phyloP scores from a whole-genome alignment of 1,140 invertebrate genomes.

The Formica selysi region DNA sequence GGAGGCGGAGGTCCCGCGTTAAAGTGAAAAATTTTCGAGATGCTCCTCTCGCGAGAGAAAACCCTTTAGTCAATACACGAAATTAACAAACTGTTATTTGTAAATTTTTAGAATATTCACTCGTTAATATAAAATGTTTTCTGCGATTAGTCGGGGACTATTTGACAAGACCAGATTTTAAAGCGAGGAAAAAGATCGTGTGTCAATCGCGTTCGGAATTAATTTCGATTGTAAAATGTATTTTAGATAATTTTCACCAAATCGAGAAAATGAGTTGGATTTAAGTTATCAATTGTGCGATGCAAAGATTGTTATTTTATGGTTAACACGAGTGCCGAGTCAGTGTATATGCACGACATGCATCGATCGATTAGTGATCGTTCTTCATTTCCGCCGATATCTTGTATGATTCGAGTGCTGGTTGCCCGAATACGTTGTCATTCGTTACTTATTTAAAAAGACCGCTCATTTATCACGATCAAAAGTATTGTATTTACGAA shows the following conservation, averaged over 20 bases:
- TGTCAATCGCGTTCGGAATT: background rate
- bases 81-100: slow-evolving; percentile 41
- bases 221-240: background rate
- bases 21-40: slow-evolving; percentile 16
- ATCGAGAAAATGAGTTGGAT: background rate
- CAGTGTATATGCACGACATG: background rate
- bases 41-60: background rate
- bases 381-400: slow-evolving; percentile 7
- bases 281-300: slow-evolving; percentile 13
- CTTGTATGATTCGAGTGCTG: slow-evolving; percentile 50
- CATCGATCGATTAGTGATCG: background rate
- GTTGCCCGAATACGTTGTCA: slow-evolving; percentile 26
- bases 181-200: background rate
- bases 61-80: slow-evolving; percentile 26
- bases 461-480: background rate
- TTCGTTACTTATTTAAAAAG: background rate
- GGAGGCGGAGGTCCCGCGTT: background rate
- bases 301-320: background rate
- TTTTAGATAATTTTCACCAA: background rate
- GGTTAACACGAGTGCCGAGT: background rate
- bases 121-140: slow-evolving; percentile 39
- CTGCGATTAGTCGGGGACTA: slow-evolving; percentile 5
- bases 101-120: slow-evolving; percentile 44
- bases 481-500: slow-evolving; percentile 26
- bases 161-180: background rate